Conservation (phyloP, 2,113 vertebrate genomes). For the Irena cyanogastra region DNA sequence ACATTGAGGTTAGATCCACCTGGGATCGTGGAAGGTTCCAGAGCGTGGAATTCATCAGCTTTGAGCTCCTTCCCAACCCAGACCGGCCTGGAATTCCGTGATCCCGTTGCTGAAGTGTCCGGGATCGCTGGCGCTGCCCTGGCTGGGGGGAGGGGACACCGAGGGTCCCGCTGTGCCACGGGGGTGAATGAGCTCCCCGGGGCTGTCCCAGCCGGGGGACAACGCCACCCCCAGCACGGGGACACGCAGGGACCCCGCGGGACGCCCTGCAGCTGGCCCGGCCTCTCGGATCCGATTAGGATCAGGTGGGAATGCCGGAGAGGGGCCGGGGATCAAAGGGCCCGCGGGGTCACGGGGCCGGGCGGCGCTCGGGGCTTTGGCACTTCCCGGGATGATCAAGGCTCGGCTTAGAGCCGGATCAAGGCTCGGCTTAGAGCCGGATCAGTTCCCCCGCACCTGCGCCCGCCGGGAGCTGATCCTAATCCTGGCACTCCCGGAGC, state of each 20-base stretch:
- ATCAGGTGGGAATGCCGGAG: neutral
- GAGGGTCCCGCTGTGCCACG: accelerated
- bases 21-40: accelerated
- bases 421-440: no score
- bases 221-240: accelerated
- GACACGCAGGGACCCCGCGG: accelerated
- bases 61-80: neutral
- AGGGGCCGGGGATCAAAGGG: neutral
- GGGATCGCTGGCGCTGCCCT: neutral
- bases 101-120: neutral
- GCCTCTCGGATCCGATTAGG: slow-evolving; percentile 1
- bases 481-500: accelerated
- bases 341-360: neutral
- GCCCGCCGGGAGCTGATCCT: neutral
- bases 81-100: accelerated
- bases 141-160: neutral
- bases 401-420: neutral
- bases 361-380: neutral
- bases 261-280: neutral
- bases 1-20: neutral
- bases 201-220: neutral
- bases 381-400: neutral
- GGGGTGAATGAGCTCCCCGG: accelerated
- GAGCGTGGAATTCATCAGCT: accelerated
- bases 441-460: neutral